Evolutionary conservation across 2,797 vertebrate genomes (phyloP).

Genomic region (Falco rusticolus): DNA sequence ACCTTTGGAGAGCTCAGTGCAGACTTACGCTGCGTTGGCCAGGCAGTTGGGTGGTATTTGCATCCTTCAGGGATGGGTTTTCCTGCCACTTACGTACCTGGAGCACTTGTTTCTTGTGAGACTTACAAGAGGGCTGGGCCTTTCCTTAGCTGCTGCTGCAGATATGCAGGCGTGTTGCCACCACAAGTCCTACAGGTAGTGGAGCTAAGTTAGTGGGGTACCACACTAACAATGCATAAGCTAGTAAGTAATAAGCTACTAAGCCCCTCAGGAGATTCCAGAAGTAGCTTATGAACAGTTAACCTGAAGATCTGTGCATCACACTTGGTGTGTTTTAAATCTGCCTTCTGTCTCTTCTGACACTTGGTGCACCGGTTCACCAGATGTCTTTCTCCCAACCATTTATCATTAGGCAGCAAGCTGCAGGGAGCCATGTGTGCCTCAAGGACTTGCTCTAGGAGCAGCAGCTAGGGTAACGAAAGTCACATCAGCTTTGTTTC

Average conservation of each 20-base stretch:
- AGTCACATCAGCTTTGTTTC: background rate
- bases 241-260: background rate
- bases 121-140: background rate
- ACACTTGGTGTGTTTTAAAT: background rate
- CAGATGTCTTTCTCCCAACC: rapidly evolving
- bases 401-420: background rate
- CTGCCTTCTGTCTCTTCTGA: background rate
- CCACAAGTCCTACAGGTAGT: rapidly evolving
- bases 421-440: background rate
- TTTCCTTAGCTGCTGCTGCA: rapidly evolving
- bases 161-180: rapidly evolving
- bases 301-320: background rate
- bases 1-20: background rate
- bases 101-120: background rate
- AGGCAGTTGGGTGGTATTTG: background rate
- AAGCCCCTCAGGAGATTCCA: background rate
- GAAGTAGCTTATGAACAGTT: background rate
- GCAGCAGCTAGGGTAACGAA: background rate
- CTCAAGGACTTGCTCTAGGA: background rate
- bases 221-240: rapidly evolving
- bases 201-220: background rate
- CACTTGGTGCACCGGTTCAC: rapidly evolving
- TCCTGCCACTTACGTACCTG: background rate
- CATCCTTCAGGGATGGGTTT: background rate
- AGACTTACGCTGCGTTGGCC: background rate